Conservation (phyloP, 2,797 vertebrate genomes). For the Smutsia temminckii region DNA sequence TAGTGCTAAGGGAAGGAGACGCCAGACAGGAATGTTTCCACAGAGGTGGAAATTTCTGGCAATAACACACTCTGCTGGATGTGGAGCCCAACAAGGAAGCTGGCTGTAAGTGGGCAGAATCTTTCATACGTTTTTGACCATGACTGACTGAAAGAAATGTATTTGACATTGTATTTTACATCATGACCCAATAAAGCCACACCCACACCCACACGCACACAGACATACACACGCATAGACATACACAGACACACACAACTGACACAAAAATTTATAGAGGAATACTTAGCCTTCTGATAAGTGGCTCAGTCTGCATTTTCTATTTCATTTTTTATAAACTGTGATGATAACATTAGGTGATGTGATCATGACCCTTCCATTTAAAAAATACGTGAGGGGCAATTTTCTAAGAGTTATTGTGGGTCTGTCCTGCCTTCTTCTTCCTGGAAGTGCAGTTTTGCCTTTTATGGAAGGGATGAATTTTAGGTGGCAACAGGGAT, state of each 20-base stretch:
- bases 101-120: background rate
- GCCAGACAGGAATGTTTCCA: background rate
- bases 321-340: slow-evolving; percentile 3
- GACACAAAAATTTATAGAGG: background rate
- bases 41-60: background rate
- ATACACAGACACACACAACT: background rate
- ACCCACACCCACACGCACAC: background rate
- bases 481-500: background rate
- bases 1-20: background rate
- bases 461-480: background rate
- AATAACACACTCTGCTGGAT: background rate
- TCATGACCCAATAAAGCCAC: background rate
- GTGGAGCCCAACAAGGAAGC: background rate
- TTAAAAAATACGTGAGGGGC: background rate
- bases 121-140: background rate
- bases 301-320: background rate
- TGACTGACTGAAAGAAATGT: background rate
- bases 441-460: background rate
- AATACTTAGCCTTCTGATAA: background rate
- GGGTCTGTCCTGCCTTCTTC: background rate
- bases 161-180: background rate
- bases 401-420: background rate
- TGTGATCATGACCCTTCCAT: background rate
- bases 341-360: background rate
- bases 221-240: background rate